Evolutionary conservation across 2,888 invertebrate species (phyloP).

Genomic region (Epinotia demarniana): DNA sequence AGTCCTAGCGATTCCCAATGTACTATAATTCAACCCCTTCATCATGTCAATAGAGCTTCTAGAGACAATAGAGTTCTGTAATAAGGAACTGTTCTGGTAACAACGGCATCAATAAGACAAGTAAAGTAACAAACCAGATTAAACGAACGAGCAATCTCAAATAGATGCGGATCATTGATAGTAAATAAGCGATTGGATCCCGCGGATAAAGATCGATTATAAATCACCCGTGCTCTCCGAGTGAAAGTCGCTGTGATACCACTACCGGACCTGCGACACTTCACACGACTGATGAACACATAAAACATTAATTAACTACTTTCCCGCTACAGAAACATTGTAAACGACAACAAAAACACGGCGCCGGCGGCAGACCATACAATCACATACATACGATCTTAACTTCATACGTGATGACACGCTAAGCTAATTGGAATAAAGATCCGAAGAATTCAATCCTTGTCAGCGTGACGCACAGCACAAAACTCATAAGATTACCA

Average conservation of each 20-base stretch:
- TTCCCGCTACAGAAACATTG: slow-evolving; percentile 64
- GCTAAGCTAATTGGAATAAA: slow-evolving; percentile 46
- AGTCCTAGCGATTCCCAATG: neutral
- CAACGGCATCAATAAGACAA: slow-evolving; percentile 2
- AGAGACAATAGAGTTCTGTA: neutral
- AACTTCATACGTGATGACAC: slow-evolving; percentile 48
- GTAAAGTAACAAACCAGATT: slow-evolving; percentile 46
- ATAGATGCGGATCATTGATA: slow-evolving; percentile 52
- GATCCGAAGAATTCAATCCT: slow-evolving; percentile 38
- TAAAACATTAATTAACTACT: slow-evolving; percentile 67
- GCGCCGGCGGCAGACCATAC: slow-evolving; percentile 49
- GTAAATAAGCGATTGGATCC: slow-evolving; percentile 70
- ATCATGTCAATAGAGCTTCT: neutral
- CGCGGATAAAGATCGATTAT: slow-evolving; percentile 69
- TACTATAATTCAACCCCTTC: neutral
- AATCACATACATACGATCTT: slow-evolving; percentile 54
- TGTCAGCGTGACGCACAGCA: slow-evolving; percentile 24
- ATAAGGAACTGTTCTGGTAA: neutral
- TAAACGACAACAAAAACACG: slow-evolving; percentile 44
- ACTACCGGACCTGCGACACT: slow-evolving; percentile 66
- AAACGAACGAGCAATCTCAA: slow-evolving; percentile 49
- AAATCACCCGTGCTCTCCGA: slow-evolving; percentile 67
- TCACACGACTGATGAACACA: slow-evolving; percentile 62
- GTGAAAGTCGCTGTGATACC: slow-evolving; percentile 74
- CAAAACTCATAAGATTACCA: slow-evolving; percentile 31